A percentile compares a stretch with the other conserved stretches of the same genome.
These are phyloP conservation scores for Drosophila jambulina DNA, from an alignment of 1,140 invertebrate species.

Conservation along the genomic window DNA sequence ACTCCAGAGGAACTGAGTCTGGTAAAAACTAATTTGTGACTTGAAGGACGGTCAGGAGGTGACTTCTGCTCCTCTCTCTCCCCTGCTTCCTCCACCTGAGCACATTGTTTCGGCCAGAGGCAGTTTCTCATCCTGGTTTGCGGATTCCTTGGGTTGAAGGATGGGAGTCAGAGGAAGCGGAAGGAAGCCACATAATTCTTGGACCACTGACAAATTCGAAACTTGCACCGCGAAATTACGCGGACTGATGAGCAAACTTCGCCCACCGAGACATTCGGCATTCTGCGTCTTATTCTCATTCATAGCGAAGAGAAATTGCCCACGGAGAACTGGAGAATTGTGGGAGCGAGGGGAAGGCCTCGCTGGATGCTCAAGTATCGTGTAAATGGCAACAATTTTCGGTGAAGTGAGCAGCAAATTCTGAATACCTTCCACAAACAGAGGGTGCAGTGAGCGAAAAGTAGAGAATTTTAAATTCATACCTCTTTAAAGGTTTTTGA, in stretches of 20 bases:
- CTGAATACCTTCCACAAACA: conserved; percentile 16
- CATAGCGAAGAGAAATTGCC: conserved; percentile 46
- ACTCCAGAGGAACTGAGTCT: conserved; percentile 34
- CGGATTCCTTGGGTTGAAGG: not conserved
- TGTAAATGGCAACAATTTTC: conserved; percentile 66
- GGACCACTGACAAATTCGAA: conserved; percentile 68
- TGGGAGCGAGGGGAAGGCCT: not conserved
- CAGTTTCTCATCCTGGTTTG: conserved; percentile 30
- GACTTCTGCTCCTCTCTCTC: not conserved
- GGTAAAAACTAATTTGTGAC: conserved; percentile 67
- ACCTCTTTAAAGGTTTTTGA: too few species aligned
- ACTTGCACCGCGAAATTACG: conserved; percentile 70
- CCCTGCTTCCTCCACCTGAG: conserved; percentile 29
- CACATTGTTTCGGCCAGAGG: conserved; percentile 57
- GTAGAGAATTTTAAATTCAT: not conserved
- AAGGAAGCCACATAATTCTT: conserved; percentile 43
- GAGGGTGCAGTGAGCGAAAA: conserved; percentile 4
- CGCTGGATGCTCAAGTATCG: conserved; percentile 52
- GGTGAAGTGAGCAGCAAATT: conserved; percentile 34
- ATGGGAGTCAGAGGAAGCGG: not conserved
- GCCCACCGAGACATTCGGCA: conserved; percentile 32
- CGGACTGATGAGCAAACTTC: conserved; percentile 75
- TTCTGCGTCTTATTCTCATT: conserved; percentile 35
- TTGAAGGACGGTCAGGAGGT: conserved; percentile 28
- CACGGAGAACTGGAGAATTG: conserved; percentile 8